Evolutionary conservation across 2,113 vertebrate species (phyloP).

Genomic region (Chamaea fasciata): DNA sequence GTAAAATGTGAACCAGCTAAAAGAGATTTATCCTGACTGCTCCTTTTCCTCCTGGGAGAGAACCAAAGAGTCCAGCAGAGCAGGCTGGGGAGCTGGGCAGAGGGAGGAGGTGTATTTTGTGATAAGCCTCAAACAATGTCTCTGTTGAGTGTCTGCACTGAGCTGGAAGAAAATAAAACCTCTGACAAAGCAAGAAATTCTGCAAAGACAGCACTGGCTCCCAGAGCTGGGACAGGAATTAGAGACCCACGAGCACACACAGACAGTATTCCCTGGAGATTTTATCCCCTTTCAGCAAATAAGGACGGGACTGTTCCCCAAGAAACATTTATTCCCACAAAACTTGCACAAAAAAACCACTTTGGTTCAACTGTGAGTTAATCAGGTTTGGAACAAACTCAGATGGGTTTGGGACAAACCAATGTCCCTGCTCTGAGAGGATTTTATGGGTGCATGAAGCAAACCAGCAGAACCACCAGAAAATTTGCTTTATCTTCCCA

Average conservation of each 20-base stretch:
- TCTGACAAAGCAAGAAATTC: slow-evolving; percentile 49
- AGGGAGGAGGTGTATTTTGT: not conserved
- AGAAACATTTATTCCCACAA: not conserved
- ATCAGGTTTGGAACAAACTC: not conserved
- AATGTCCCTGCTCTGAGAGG: not conserved
- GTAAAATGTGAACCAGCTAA: not conserved
- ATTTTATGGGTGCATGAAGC: not conserved
- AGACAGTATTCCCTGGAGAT: not conserved
- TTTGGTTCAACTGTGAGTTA: not conserved
- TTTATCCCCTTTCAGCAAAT: not conserved
- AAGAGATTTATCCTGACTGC: not conserved
- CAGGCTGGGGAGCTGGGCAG: not conserved
- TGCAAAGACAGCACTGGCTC: slow-evolving; percentile 15
- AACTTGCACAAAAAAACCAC: not conserved
- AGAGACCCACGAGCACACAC: not conserved
- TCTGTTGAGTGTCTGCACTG: not conserved
- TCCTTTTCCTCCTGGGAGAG: not conserved
- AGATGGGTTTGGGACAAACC: not conserved
- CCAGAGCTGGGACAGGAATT: not conserved
- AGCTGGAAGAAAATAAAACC: slow-evolving; percentile 22
- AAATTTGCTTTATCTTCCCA: not conserved
- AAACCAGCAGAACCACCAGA: not conserved
- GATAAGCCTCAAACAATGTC: slow-evolving; percentile 40
- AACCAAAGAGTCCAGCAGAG: not conserved
- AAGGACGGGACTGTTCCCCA: not conserved